A percentile compares a stretch with the other conserved stretches of the same genome.
Evolutionary conservation across 2,797 vertebrate genomes (phyloP).

Genomic region (Pteronotus mesoamericanus): DNA sequence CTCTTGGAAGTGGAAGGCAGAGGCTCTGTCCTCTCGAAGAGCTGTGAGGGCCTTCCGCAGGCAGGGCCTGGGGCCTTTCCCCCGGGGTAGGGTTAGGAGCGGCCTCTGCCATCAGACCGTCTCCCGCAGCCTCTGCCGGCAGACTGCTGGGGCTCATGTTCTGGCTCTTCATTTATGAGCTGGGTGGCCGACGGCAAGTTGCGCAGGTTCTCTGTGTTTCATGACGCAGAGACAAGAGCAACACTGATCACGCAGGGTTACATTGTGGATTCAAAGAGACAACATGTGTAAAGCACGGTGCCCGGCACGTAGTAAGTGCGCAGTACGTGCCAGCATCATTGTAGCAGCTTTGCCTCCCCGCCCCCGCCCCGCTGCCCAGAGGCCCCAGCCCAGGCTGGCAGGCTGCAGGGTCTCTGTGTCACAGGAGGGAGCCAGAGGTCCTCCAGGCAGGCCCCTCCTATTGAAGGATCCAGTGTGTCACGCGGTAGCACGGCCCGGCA

Average conservation of each 20-base stretch:
- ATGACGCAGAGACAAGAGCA: fast-evolving
- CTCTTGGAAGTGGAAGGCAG: not conserved
- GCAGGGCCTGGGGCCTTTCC: not conserved
- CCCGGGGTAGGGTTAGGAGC: fast-evolving
- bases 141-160: not conserved
- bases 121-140: not conserved
- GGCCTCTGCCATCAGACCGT: not conserved
- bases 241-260: fast-evolving
- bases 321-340: fast-evolving
- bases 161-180: not conserved
- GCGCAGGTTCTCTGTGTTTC: not conserved
- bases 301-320: fast-evolving
- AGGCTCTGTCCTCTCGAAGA: not conserved
- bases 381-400: not conserved
- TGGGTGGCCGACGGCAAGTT: not conserved
- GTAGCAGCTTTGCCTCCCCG: fast-evolving
- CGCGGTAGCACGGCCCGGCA: fast-evolving
- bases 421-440: not conserved
- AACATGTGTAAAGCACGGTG: fast-evolving
- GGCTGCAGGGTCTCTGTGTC: fast-evolving
- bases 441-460: not conserved
- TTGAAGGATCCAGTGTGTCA: fast-evolving
- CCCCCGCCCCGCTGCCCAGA: too few species aligned
- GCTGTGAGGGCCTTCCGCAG: not conserved
- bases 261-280: not conserved